Evolutionary conservation across 1,140 invertebrate genomes (phyloP).

Genomic region (Drosophila lacteicornis): DNA sequence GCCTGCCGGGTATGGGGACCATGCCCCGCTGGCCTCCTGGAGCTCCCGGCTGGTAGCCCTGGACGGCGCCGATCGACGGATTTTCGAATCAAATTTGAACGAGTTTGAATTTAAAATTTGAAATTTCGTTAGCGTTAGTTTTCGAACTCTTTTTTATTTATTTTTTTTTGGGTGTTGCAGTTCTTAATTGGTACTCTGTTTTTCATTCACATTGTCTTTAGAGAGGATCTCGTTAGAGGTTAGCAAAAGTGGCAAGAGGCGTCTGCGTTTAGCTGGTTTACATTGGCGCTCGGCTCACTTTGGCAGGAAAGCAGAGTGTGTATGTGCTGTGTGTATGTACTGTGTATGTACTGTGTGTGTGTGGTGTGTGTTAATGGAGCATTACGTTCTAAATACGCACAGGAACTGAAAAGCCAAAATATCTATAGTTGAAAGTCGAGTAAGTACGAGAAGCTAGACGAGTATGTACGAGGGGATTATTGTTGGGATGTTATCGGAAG

Average conservation of each 20-base stretch:
- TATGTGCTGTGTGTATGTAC: slow-evolving; percentile 21
- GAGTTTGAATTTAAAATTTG: slow-evolving; percentile 61
- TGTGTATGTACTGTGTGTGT: too few relatives aligned
- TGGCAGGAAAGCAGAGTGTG: slow-evolving; percentile 44
- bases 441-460: slow-evolving; percentile 63
- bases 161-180: slow-evolving; percentile 49
- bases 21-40: slow-evolving; percentile 79
- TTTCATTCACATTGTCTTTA: slow-evolving; percentile 82
- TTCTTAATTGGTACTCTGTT: slow-evolving; percentile 76
- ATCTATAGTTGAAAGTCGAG: slow-evolving; percentile 64
- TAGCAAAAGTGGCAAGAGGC: slow-evolving; percentile 51
- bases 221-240: slow-evolving; percentile 48
- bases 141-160: slow-evolving; percentile 50
- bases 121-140: slow-evolving; percentile 77
- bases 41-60: slow-evolving; percentile 83
- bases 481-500: slow-evolving; percentile 26
- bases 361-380: slow-evolving; percentile 20
- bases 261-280: slow-evolving; percentile 59
- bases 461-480: slow-evolving; percentile 38
- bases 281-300: slow-evolving; percentile 41
- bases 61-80: slow-evolving; percentile 58
- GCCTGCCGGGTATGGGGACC: slow-evolving; percentile 74
- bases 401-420: slow-evolving; percentile 61
- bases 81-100: slow-evolving; percentile 79
- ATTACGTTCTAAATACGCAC: slow-evolving; percentile 56